phyloP scores from a whole-genome alignment of 2,113 vertebrate species.

The Vanacampus margaritifer region DNA sequence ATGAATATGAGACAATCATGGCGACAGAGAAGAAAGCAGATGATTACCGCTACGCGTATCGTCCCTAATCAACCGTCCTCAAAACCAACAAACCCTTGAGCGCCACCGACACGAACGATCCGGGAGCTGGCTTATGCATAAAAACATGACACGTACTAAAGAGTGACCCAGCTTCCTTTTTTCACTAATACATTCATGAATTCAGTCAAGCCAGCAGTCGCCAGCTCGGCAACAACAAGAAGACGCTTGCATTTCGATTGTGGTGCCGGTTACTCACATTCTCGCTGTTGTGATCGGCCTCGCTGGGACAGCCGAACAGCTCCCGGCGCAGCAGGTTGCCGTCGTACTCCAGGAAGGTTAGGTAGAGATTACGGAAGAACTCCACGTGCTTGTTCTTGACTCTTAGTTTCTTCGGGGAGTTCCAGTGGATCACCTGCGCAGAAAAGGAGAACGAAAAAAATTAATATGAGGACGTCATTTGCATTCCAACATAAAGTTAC shows the following conservation, averaged over 20 bases:
- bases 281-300: conserved; percentile 91
- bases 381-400: conserved; percentile 99
- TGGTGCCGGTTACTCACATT: conserved; percentile 76
- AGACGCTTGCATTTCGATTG: background rate
- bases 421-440: conserved; percentile 96
- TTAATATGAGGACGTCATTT: no score
- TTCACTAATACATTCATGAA: background rate
- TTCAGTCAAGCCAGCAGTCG: background rate
- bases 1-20: no score
- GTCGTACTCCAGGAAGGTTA: conserved; percentile 97
- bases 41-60: background rate
- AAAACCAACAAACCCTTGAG: background rate
- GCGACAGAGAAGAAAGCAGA: background rate
- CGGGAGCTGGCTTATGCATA: background rate
- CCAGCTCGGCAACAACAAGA: background rate
- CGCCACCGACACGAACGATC: background rate
- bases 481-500: no score
- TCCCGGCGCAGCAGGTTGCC: conserved; percentile 91
- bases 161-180: background rate
- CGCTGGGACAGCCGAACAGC: conserved; percentile 94
- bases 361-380: conserved; percentile 96
- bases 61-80: background rate
- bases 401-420: conserved; percentile 95
- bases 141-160: background rate
- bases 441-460: background rate